These are phyloP conservation scores for Melospiza melodia DNA, from an alignment of 2,113 vertebrate genomes.

Conservation along the genomic window DNA sequence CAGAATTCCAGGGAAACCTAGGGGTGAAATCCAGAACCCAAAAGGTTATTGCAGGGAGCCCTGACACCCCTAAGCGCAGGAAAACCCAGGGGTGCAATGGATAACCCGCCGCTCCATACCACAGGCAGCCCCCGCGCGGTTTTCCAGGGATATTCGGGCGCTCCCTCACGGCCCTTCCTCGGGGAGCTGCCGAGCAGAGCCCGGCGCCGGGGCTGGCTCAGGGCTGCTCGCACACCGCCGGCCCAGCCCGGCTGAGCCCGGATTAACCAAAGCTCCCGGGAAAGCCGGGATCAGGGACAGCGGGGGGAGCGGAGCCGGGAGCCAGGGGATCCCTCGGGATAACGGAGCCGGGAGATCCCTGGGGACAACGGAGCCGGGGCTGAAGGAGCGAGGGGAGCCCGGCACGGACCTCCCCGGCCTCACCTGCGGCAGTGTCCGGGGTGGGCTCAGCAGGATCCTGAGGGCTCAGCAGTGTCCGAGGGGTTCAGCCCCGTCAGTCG, in stretches of 20 bases:
- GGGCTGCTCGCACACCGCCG: neutral
- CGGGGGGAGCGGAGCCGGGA: neutral
- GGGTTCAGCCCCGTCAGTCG: no score
- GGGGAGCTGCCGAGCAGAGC: neutral
- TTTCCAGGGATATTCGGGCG: fast-evolving
- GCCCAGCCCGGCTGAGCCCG: neutral
- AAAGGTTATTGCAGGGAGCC: no score
- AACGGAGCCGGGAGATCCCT: neutral
- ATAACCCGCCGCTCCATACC: fast-evolving
- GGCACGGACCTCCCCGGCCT: neutral
- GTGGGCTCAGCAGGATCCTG: no score
- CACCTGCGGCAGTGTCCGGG: neutral
- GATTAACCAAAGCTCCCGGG: neutral
- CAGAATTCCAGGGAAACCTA: neutral
- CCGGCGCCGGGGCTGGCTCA: fast-evolving
- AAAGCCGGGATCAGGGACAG: neutral
- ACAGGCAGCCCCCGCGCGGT: fast-evolving
- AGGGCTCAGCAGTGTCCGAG: no score
- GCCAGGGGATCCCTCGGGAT: neutral
- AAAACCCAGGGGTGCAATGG: fast-evolving
- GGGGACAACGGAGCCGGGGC: neutral
- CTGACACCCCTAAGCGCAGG: neutral
- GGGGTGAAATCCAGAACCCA: neutral
- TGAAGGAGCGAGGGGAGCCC: neutral
- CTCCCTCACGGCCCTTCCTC: fast-evolving